phyloP scores from a whole-genome alignment of 2,113 vertebrate genomes.

The Sceloporus tristichus region DNA sequence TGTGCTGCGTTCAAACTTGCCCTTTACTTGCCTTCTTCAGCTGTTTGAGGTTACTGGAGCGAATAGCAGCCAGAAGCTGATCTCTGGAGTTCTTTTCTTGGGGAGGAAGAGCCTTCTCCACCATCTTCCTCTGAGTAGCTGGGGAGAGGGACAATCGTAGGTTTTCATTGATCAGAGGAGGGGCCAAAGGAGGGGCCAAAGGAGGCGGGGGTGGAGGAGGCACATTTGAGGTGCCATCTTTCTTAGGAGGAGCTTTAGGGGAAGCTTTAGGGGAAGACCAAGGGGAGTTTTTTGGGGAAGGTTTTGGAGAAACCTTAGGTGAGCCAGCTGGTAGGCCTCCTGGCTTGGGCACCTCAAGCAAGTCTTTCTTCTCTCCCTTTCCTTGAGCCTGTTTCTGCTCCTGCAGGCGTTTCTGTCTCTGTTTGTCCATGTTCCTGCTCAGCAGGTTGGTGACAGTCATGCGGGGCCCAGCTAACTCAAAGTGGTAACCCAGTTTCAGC shows the following conservation, averaged over 20 bases:
- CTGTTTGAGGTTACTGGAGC: slow-evolving; percentile 87
- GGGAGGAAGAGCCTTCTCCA: slow-evolving; percentile 77
- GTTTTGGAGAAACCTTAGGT: slow-evolving; percentile 81
- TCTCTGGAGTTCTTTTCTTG: slow-evolving; percentile 92
- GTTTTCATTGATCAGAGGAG: slow-evolving; percentile 84
- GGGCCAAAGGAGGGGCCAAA: slow-evolving; percentile 85
- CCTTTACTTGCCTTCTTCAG: slow-evolving; percentile 89
- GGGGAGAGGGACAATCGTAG: slow-evolving; percentile 90
- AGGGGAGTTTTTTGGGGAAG: slow-evolving; percentile 85
- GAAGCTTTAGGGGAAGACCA: slow-evolving; percentile 86
- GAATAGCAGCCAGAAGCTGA: slow-evolving; percentile 94
- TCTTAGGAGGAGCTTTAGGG: slow-evolving; percentile 76
- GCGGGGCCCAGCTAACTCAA: slow-evolving; percentile 93
- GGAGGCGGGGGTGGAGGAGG: slow-evolving; percentile 85
- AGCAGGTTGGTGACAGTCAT: slow-evolving; percentile 97
- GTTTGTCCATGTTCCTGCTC: slow-evolving; percentile 97
- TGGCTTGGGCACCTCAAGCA: slow-evolving; percentile 84
- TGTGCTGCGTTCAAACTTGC: not conserved
- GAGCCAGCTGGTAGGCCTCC: slow-evolving; percentile 67
- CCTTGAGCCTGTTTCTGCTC: slow-evolving; percentile 92
- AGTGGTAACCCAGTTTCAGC: slow-evolving; percentile 96
- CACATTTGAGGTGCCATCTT: slow-evolving; percentile 59
- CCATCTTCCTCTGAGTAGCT: slow-evolving; percentile 89
- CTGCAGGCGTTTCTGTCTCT: slow-evolving; percentile 92
- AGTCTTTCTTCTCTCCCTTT: slow-evolving; percentile 84